Base-by-base conservation (phyloP, 1,140 invertebrate species). In the Harpegnathos saltator region DNA sequence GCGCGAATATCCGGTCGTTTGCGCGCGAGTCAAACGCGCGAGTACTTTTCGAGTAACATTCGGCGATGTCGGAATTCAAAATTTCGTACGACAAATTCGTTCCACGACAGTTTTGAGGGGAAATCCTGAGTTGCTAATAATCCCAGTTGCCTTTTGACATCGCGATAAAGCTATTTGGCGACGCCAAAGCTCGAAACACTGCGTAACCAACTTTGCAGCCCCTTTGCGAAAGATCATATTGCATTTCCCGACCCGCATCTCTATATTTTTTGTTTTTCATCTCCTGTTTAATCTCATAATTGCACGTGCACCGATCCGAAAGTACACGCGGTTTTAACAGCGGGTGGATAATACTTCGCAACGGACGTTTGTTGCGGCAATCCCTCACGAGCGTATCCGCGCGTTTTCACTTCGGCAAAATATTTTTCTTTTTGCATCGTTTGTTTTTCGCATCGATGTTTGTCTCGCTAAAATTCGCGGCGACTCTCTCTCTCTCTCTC, bases 181-280 rank as follows among this genome's bases (percentile, higher is more conserved):
- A 22, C 3, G 11, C 11, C 22, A 50, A 7, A 1, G 7, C 7
- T 66, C 19, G 0, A 33, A 77, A 56, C 24, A 50, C 3, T 29
- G 29, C 17, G 4, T 11, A 66, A 77, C 56, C 11, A 14, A 3
- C 44, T 54, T 50, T 66, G 15, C 15, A 77, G 29, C 0, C 19
- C n/a, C 9, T 56, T 77, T 56, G 11, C 11, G 17, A 54, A 38
- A 7, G 11, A 11, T 44, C 0, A 56, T 56, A 12, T 59, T 3
- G 4, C 3, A 24, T 14, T 15, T 66, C 14, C 33, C 54, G 48
- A 38, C 3, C 33, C 38, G 26, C 0, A 65, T 66, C 61, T 77
- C n/a, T 26, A 26, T 26, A 26, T 78, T 78, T 78, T 58, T 1
- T 12, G 24, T 24, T 68, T 56, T 68, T n/a, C n/a, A 15, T 58